Conservation (phyloP, 1,140 invertebrate species). For the Ladona fulva region DNA sequence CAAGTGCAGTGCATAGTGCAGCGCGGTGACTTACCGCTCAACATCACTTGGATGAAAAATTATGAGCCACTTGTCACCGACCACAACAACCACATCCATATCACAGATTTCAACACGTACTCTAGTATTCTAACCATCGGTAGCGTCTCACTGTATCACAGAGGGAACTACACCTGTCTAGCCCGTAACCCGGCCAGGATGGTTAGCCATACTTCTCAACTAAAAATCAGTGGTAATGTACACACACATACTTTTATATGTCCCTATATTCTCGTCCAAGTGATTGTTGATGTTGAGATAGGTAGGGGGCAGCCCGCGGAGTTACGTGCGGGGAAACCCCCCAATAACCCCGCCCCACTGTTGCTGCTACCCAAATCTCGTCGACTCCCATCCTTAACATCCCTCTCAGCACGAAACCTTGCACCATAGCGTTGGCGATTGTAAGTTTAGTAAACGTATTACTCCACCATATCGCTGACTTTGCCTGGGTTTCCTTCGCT, state of each 20-base stretch:
- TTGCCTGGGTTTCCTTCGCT: too few species aligned
- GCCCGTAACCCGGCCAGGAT: constrained; percentile 30
- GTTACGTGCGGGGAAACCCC: not conserved
- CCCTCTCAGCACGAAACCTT: too few species aligned
- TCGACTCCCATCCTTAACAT: too few species aligned
- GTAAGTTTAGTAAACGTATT: not conserved
- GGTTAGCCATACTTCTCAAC: constrained; percentile 27
- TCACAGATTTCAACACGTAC: constrained; percentile 31
- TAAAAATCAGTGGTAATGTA: constrained; percentile 40
- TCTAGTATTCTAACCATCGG: constrained; percentile 39
- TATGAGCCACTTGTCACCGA: constrained; percentile 30
- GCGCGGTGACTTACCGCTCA: constrained; percentile 48
- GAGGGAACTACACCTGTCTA: constrained; percentile 36
- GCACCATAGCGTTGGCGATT: not conserved
- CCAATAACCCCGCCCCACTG: not conserved
- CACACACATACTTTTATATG: constrained; percentile 10
- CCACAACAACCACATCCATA: constrained; percentile 19
- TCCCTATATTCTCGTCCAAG: not conserved
- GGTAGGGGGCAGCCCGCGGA: not conserved
- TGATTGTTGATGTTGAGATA: constrained; percentile 6
- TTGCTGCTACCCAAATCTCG: not conserved
- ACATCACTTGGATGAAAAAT: constrained; percentile 52
- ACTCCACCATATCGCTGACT: too few species aligned
- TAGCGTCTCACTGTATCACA: constrained; percentile 32
- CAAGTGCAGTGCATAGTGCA: constrained; percentile 54